Conservation (phyloP, 2,113 vertebrate species). For the Condylura cristata region DNA sequence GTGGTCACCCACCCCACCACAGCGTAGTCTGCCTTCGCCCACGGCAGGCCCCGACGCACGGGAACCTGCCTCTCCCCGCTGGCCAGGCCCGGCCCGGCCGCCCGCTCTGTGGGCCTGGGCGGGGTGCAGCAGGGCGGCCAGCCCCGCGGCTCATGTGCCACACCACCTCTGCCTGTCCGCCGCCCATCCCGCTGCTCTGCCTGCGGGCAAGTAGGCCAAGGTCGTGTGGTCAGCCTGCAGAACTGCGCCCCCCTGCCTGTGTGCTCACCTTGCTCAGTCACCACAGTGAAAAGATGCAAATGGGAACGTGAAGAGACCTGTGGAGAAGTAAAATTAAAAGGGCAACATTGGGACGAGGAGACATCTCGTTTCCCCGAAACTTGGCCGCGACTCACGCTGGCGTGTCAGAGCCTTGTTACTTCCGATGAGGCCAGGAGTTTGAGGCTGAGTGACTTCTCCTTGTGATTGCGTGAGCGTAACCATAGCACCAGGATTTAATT, state of each 20-base stretch:
- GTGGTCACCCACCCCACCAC: too few species aligned
- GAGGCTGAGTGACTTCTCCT: slow-evolving; percentile 60
- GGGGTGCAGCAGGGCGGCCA: neutral
- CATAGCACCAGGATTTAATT: slow-evolving; percentile 17
- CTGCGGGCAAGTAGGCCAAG: slow-evolving; percentile 71
- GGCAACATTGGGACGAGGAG: slow-evolving; percentile 70
- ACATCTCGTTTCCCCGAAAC: slow-evolving; percentile 79
- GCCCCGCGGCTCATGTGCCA: neutral
- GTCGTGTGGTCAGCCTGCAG: slow-evolving; percentile 49
- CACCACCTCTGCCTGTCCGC: neutral
- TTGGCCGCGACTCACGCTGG: slow-evolving; percentile 81
- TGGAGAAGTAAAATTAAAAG: slow-evolving; percentile 80
- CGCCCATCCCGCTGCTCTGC: slow-evolving; percentile 35
- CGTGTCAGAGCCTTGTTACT: slow-evolving; percentile 74
- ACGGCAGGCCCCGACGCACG: too few species aligned
- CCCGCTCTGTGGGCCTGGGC: rapidly evolving
- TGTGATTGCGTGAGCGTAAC: slow-evolving; percentile 4
- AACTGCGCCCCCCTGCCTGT: neutral
- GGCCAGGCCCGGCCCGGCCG: neutral
- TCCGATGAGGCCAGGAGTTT: slow-evolving; percentile 70
- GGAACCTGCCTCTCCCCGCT: neutral
- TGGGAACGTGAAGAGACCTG: slow-evolving; percentile 71
- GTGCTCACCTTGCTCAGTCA: slow-evolving; percentile 14
- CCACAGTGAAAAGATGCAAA: slow-evolving; percentile 69
- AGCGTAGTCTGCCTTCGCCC: neutral